Conservation (phyloP, 1,140 invertebrate genomes). For the Tetragnatha versicolor region DNA sequence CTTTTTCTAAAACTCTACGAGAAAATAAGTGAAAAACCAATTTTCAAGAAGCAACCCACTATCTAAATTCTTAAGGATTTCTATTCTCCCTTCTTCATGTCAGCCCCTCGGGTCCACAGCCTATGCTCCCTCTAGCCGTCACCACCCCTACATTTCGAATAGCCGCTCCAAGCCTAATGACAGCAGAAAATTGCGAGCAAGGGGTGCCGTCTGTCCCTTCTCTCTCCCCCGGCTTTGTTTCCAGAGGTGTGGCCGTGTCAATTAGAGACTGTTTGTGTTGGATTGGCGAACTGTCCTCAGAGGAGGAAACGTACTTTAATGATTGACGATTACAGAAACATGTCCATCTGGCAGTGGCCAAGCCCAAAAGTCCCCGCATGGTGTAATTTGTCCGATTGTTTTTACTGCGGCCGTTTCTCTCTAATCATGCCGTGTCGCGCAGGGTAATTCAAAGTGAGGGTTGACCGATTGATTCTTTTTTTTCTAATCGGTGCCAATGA, state of each 20-base stretch:
- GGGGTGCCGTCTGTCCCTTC: conserved; percentile 40
- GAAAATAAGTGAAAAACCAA: too few relatives aligned
- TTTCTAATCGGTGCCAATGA: too few relatives aligned
- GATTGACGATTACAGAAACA: conserved; percentile 52
- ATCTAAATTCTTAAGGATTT: not conserved
- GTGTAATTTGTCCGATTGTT: conserved; percentile 47
- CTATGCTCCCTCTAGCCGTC: not conserved
- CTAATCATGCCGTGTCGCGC: not conserved
- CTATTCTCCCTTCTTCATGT: not conserved
- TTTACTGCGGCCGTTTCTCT: not conserved
- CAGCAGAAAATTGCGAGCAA: conserved; percentile 39
- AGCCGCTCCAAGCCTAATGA: conserved; percentile 22
- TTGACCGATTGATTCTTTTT: conserved; percentile 36
- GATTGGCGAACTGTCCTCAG: conserved; percentile 20
- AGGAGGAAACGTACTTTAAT: conserved; percentile 34
- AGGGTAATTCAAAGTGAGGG: conserved; percentile 25
- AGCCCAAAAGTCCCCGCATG: conserved; percentile 40
- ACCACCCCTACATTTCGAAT: not conserved
- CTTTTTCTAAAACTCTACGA: too few relatives aligned
- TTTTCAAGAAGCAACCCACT: too few relatives aligned
- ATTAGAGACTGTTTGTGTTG: conserved; percentile 51
- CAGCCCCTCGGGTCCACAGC: not conserved
- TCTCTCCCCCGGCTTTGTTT: not conserved
- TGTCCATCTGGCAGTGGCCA: conserved; percentile 22
- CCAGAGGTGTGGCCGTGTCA: conserved; percentile 46